These are phyloP conservation scores for Podarcis siculus DNA, from an alignment of 2,797 vertebrate genomes.

Conservation along the genomic window DNA sequence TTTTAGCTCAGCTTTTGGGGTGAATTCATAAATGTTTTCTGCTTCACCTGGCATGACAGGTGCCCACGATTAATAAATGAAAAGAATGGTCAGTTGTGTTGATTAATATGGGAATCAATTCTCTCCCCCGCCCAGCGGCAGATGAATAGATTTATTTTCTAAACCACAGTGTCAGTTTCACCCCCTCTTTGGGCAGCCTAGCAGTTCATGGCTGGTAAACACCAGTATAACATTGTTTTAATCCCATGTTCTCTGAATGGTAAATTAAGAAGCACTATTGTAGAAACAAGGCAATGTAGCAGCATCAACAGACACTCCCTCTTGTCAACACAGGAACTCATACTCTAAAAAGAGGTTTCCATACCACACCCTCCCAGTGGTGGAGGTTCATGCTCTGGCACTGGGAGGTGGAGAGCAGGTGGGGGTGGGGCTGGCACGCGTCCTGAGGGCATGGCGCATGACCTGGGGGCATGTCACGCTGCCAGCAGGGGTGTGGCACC, in stretches of 20 bases:
- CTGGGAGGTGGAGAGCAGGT: too few species aligned
- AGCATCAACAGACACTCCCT: neutral
- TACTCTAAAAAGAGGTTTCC: neutral
- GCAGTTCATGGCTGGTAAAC: neutral
- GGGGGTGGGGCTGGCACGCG: too few species aligned
- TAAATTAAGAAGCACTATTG: too few species aligned
- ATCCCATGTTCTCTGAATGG: neutral
- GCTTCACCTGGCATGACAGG: neutral
- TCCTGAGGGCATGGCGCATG: too few species aligned
- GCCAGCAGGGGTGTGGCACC: too few species aligned
- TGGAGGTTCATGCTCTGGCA: too few species aligned
- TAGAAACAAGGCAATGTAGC: neutral
- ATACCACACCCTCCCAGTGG: too few species aligned
- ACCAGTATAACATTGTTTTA: neutral
- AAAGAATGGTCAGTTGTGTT: neutral
- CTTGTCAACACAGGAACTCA: neutral
- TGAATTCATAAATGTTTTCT: conserved; percentile 41
- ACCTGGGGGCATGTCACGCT: too few species aligned
- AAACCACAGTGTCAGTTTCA: neutral
- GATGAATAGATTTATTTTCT: conserved; percentile 33
- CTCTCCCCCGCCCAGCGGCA: neutral
- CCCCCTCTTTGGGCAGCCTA: neutral
- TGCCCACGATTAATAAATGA: conserved; percentile 37
- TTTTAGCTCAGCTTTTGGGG: conserved; percentile 25
- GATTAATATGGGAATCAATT: neutral